Conservation (phyloP, 2,888 invertebrate species). For the Galeruca laticollis region DNA sequence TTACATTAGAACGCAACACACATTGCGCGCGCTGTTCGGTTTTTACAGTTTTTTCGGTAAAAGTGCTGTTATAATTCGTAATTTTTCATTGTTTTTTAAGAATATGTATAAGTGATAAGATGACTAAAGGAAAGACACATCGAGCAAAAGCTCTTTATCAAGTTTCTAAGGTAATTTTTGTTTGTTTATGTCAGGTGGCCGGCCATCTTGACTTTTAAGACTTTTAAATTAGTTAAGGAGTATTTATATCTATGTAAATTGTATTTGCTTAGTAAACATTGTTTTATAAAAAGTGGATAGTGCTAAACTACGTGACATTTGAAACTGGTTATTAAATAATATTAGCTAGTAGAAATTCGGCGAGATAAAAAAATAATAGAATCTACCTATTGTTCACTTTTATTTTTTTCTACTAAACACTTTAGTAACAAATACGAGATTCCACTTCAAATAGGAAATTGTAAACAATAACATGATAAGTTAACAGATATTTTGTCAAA, state of each 20-base stretch:
- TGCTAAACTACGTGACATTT: too few relatives aligned
- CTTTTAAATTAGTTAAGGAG: constrained; percentile 25
- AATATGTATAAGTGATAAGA: constrained; percentile 52
- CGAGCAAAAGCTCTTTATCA: constrained; percentile 77
- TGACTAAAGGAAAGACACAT: constrained; percentile 73
- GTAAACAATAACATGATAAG: too few relatives aligned
- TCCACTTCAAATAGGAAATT: too few relatives aligned
- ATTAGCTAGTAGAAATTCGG: too few relatives aligned
- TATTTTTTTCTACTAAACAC: too few relatives aligned
- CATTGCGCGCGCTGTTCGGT: constrained; percentile 37
- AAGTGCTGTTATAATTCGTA: constrained; percentile 25
- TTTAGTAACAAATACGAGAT: too few relatives aligned
- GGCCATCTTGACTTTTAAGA: constrained; percentile 47
- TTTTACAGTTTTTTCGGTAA: constrained; percentile 34
- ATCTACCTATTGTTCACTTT: too few relatives aligned
- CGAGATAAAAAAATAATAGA: too few relatives aligned
- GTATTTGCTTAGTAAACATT: too few relatives aligned
- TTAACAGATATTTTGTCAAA: too few relatives aligned
- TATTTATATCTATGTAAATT: neutral
- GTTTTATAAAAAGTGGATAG: too few relatives aligned
- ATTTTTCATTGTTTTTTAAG: constrained; percentile 13
- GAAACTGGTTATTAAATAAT: too few relatives aligned
- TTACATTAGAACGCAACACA: constrained; percentile 30
- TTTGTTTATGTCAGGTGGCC: constrained; percentile 48
- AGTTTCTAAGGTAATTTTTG: constrained; percentile 76